These are phyloP conservation scores for Delichon dasypus DNA, from an alignment of 2,797 vertebrate genomes.

Conservation along the genomic window DNA sequence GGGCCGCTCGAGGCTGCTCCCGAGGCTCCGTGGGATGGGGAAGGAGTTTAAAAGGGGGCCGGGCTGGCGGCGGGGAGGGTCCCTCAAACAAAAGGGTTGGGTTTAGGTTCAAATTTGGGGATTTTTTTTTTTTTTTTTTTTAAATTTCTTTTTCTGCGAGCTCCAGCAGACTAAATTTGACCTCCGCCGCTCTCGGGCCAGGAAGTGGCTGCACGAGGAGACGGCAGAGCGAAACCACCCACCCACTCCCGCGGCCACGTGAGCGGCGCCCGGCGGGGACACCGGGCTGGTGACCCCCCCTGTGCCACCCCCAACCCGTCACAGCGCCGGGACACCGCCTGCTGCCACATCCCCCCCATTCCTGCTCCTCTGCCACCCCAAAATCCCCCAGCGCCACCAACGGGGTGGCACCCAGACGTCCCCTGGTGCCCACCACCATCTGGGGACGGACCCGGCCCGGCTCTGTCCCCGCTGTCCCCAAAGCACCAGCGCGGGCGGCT, in stretches of 20 bases:
- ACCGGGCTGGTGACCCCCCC: neutral
- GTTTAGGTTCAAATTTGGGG: neutral
- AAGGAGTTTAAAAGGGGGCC: neutral
- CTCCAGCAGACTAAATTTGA: conserved; percentile 28
- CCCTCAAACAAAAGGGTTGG: neutral
- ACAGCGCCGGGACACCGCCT: accelerated
- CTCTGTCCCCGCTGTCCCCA: neutral
- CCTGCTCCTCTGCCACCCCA: neutral
- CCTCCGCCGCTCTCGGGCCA: neutral
- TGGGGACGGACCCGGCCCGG: neutral
- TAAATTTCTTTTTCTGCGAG: neutral
- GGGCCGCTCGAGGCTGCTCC: neutral
- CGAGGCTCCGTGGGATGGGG: accelerated
- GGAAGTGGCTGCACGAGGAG: conserved; percentile 57
- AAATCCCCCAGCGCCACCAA: neutral
- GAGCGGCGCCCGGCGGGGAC: neutral
- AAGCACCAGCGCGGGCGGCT: accelerated
- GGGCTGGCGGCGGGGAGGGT: neutral
- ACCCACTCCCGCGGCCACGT: neutral
- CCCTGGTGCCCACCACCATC: accelerated
- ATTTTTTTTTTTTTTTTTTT: neutral
- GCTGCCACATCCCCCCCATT: accelerated
- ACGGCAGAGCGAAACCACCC: conserved; percentile 52
- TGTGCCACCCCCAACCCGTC: neutral
- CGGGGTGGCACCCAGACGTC: accelerated